These are phyloP conservation scores for Cylindroiulus punctatus DNA, from an alignment of 2,888 invertebrate genomes.

Conservation along the genomic window DNA sequence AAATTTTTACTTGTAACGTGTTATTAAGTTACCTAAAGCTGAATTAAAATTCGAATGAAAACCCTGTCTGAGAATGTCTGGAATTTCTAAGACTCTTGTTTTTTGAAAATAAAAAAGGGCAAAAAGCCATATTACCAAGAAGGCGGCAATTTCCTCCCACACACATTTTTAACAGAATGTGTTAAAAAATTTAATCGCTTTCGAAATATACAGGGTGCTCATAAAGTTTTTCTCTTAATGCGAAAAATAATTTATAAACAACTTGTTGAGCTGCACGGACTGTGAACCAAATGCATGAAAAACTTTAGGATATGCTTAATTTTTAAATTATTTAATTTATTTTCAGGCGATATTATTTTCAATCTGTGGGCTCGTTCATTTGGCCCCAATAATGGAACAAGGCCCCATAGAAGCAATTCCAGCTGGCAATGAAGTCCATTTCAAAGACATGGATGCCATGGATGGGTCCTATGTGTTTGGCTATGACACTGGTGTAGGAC, in stretches of 20 bases:
- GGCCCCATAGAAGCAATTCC: slow-evolving; percentile 57
- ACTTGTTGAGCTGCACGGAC: no score
- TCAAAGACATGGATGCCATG: slow-evolving; percentile 55
- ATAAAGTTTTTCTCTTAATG: no score
- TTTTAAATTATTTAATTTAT: not conserved
- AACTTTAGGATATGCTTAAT: not conserved
- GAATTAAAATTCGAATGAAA: not conserved
- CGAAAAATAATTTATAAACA: no score
- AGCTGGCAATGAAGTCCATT: slow-evolving; percentile 55
- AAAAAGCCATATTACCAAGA: not conserved
- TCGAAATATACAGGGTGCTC: no score
- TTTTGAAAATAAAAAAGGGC: not conserved
- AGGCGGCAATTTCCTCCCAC: not conserved
- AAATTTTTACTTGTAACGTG: not conserved
- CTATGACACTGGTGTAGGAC: slow-evolving; percentile 57
- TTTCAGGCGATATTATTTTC: slow-evolving; percentile 51
- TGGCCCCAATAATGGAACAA: slow-evolving; percentile 52
- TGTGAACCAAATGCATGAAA: no score
- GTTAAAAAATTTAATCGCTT: not conserved
- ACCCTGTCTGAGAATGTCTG: slow-evolving; percentile 9
- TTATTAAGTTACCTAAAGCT: no score
- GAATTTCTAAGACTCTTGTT: not conserved
- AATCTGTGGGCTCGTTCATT: not conserved
- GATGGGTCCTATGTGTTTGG: slow-evolving; percentile 58
- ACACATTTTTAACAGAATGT: not conserved